These are phyloP conservation scores for Odocoileus hemionus DNA, from an alignment of 2,113 vertebrate genomes.

Conservation along the genomic window DNA sequence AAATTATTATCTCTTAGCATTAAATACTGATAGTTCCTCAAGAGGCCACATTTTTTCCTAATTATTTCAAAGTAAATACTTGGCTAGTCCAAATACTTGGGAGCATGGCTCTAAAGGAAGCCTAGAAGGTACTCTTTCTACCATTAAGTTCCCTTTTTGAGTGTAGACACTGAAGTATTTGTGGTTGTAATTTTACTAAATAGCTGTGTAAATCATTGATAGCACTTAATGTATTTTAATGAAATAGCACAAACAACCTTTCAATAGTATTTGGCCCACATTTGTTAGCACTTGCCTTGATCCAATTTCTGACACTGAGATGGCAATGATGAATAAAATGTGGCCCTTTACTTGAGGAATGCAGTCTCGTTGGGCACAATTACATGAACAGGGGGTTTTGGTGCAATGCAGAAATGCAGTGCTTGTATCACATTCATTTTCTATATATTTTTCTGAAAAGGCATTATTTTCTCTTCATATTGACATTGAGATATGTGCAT, in stretches of 20 bases:
- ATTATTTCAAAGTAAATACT: neutral
- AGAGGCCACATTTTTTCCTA: neutral
- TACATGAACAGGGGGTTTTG: neutral
- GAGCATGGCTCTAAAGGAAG: neutral
- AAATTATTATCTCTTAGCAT: constrained; percentile 34
- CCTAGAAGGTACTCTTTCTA: neutral
- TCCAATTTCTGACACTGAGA: neutral
- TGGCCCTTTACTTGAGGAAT: neutral
- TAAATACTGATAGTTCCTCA: neutral
- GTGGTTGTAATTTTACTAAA: neutral
- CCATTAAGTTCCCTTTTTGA: neutral
- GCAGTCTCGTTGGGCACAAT: neutral
- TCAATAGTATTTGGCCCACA: neutral
- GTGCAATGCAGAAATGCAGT: neutral
- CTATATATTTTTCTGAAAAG: neutral
- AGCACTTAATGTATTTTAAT: neutral
- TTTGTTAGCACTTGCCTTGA: neutral
- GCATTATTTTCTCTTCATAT: neutral
- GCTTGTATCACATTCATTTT: neutral
- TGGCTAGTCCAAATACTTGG: neutral
- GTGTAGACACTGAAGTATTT: neutral
- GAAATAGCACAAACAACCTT: neutral
- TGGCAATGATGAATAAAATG: neutral
- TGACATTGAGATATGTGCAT: neutral
- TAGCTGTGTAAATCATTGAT: neutral